Percentiles rank a stretch among this genome's conserved stretches.
Conservation (phyloP, 1,140 invertebrate genomes). For the Drosophila trapezifrons region DNA sequence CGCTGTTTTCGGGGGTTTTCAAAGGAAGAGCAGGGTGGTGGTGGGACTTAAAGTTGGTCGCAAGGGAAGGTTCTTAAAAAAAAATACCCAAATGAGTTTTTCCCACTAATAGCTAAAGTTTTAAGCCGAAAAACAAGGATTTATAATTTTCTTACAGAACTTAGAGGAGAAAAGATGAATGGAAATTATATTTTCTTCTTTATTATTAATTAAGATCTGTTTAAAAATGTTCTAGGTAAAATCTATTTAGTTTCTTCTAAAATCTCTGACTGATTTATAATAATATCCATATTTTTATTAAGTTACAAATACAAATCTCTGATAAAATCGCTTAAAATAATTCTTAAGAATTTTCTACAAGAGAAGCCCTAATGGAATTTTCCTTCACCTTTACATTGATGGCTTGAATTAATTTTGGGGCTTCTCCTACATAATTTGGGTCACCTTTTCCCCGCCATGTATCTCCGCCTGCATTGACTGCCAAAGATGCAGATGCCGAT, state of each 20-base stretch:
- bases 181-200: too few species aligned
- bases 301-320: not conserved
- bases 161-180: not conserved
- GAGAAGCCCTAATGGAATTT: not conserved
- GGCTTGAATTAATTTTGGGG: constrained; percentile 9
- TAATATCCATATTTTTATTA: not conserved
- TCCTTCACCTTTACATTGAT: not conserved
- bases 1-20: constrained; percentile 7
- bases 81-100: not conserved
- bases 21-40: not conserved
- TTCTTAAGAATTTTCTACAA: not conserved
- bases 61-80: constrained; percentile 13
- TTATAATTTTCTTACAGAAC: not conserved
- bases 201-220: not conserved
- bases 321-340: too few species aligned
- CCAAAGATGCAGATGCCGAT: constrained; percentile 25
- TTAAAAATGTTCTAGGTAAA: too few species aligned
- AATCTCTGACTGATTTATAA: not conserved
- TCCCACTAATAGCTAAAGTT: constrained; percentile 22
- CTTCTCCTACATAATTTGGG: constrained; percentile 35
- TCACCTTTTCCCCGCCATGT: constrained; percentile 40
- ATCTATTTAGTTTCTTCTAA: not conserved
- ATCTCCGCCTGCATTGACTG: constrained; percentile 2
- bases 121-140: constrained; percentile 13
- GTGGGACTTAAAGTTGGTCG: constrained; percentile 24